Evolutionary conservation across 2,888 invertebrate genomes (phyloP), one percentile per base, ranked within the genome.

Genomic region (Melolontha melolontha): DNA sequence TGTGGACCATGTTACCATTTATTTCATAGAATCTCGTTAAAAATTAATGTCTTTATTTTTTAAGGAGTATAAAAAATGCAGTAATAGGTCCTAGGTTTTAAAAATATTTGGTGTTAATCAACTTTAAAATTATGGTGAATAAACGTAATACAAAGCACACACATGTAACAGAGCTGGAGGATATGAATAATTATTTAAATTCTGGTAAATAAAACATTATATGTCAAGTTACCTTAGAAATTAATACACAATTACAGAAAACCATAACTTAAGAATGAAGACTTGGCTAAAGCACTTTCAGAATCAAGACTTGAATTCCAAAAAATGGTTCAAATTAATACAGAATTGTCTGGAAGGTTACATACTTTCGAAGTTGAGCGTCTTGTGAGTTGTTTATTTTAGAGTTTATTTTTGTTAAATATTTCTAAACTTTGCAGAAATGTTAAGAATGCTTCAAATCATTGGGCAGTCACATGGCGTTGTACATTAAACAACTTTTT

Each of bases 221-320:
- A 22, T 1, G 22, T 4, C 4, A 22, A n/a, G n/a, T 22, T 22
- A 22, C 4, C 4, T 4, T 22, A 4, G 22, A 39, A 29, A 11
- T 17, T 10, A n/a, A 10, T 11, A 50, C 41, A 12, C 51, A 16
- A 27, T 68, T 65, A 11, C 63, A 73, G 73, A 73, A 62, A 69
- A 42, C 17, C 12, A 27, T n/a, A 54, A 27, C 42, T 39, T 71
- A 27, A 66, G 64, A 73, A 72, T 55, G 10, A 34, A 1, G 71
- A 69, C 4, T 62, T 73, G 8, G 70, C 71, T 7, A 71, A 67
- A 59, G 70, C 70, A 11, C 42, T 72, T n/a, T 39, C 71, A 17
- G 67, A 72, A 2, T 11, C 54, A 1, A 70, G 70, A 54, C 59
- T 34, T 17, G 51, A 62, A 16, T 51, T 54, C 12, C 40, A 50